Conservation (phyloP, 2,888 invertebrate genomes). For the Gastrophysa polygoni region DNA sequence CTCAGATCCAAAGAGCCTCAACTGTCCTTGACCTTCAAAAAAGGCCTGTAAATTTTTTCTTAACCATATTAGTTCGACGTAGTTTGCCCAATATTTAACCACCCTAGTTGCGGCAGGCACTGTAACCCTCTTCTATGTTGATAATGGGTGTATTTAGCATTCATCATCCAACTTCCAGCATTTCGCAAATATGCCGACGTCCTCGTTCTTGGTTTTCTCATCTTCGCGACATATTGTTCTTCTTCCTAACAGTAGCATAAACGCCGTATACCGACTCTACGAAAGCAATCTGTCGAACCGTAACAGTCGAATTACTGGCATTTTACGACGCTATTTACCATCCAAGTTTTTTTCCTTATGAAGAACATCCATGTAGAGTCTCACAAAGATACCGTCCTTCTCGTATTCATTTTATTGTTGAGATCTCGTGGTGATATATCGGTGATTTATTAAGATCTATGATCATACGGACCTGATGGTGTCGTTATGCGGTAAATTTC, state of each 20-base stretch:
- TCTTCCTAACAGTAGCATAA: conserved; percentile 12
- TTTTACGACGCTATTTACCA: conserved; percentile 40
- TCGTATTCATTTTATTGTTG: conserved; percentile 10
- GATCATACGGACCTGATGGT: conserved; percentile 3
- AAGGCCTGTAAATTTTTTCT: too few relatives aligned
- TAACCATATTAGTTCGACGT: too few relatives aligned
- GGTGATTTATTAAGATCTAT: conserved; percentile 12
- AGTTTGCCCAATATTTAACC: too few relatives aligned
- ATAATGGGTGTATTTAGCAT: not conserved
- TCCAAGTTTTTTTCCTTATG: conserved; percentile 13
- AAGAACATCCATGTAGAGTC: conserved; percentile 14
- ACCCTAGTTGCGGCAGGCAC: too few relatives aligned
- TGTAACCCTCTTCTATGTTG: too few relatives aligned
- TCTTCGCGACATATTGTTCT: conserved; percentile 5
- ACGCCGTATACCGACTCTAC: conserved; percentile 15
- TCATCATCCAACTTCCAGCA: not conserved
- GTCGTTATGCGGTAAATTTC: not conserved
- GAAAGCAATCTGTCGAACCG: conserved; percentile 35
- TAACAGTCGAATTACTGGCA: conserved; percentile 42
- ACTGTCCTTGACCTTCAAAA: too few relatives aligned
- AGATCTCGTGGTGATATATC: conserved; percentile 9
- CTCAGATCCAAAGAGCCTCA: too few relatives aligned
- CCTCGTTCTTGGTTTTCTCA: not conserved
- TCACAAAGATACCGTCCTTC: conserved; percentile 11
- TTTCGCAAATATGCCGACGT: not conserved